Percentiles rank a stretch among this genome's conserved stretches.
These are phyloP conservation scores for Caenorhabditis sp. DNA, from an alignment of 2,888 invertebrate species.

Conservation along the genomic window DNA sequence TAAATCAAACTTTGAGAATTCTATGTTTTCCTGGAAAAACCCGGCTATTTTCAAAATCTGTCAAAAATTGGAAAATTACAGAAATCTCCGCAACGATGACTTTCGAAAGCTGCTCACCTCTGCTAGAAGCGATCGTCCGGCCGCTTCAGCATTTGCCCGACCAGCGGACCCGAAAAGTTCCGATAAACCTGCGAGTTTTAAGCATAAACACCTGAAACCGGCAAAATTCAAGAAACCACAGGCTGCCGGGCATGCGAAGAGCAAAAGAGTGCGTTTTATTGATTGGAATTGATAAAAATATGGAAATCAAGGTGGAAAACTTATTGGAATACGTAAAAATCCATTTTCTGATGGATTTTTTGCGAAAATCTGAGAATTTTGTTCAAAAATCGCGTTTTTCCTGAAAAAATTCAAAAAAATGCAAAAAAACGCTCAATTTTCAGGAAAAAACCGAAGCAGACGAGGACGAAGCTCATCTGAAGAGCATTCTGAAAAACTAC, in stretches of 20 bases:
- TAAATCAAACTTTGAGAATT: neutral
- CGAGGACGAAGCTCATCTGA: slow-evolving; percentile 78
- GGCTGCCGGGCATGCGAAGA: slow-evolving; percentile 40
- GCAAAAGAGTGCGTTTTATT: slow-evolving; percentile 22
- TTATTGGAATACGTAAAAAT: neutral
- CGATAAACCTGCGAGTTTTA: slow-evolving; percentile 56
- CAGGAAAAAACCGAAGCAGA: slow-evolving; percentile 75
- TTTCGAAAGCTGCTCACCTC: slow-evolving; percentile 79
- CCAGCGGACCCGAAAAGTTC: slow-evolving; percentile 26
- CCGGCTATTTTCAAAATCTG: no score
- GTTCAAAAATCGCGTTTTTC: neutral
- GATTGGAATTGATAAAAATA: slow-evolving; percentile 23
- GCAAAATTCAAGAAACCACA: slow-evolving; percentile 61
- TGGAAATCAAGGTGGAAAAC: neutral
- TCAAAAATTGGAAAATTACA: slow-evolving; percentile 32
- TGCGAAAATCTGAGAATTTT: no score
- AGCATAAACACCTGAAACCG: slow-evolving; percentile 63
- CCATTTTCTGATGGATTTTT: no score
- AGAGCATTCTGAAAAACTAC: slow-evolving; percentile 81
- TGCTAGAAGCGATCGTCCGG: slow-evolving; percentile 61
- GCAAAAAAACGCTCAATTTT: slow-evolving; percentile 1
- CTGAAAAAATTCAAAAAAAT: neutral
- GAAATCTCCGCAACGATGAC: slow-evolving; percentile 77
- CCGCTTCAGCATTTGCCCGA: slow-evolving; percentile 35
- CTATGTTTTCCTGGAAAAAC: neutral